Evolutionary conservation across 2,888 invertebrate species (phyloP), one percentile per base, ranked within the genome.

Genomic region (Dryomyza anilis): DNA sequence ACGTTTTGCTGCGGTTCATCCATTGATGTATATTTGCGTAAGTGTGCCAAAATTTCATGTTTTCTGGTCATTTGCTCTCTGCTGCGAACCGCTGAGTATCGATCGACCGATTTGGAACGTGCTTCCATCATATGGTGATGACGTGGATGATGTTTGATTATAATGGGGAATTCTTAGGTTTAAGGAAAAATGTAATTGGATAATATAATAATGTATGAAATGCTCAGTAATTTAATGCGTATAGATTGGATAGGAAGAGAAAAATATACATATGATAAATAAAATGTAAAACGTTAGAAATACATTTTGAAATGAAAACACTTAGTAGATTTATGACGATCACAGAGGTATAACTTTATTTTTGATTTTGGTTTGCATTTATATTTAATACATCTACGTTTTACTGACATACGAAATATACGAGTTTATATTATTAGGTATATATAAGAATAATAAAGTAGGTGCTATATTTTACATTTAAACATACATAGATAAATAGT

Each of bases 71-170:
- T 65, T 61, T 61, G 19, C 3, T 46, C 56, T 16, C 52, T 29
- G 8, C n/a, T n/a, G n/a, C n/a, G n/a, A n/a, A n/a, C n/a, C n/a
- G 19, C 10, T 4, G 30, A 74, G 58, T 66, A 72, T 19, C 78
- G 79, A 72, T 80, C 80, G 67, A 80, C 73, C 14, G 80, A 80
- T 63, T 74, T 69, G 45, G 79, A 76, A 50, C 80, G 75, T 29
- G 62, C 69, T 33, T 78, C 76, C 69, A 77, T 73, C 48, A 73
- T 52, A 53, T 75, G n/a, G n/a, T n/a, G n/a, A n/a, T n/a, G n/a
- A n/a, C n/a, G n/a, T n/a, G n/a, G n/a, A n/a, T n/a, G n/a, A n/a
- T n/a, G 74, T 65, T 70, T 74, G 53, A 70, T 70, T 39, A 66
- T 70, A 61, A 74, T 30, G 10, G 70, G 66, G 4, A 65, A 59